Base-by-base conservation (phyloP, 2,797 vertebrate genomes). In the Acestrorhynchus altus region DNA sequence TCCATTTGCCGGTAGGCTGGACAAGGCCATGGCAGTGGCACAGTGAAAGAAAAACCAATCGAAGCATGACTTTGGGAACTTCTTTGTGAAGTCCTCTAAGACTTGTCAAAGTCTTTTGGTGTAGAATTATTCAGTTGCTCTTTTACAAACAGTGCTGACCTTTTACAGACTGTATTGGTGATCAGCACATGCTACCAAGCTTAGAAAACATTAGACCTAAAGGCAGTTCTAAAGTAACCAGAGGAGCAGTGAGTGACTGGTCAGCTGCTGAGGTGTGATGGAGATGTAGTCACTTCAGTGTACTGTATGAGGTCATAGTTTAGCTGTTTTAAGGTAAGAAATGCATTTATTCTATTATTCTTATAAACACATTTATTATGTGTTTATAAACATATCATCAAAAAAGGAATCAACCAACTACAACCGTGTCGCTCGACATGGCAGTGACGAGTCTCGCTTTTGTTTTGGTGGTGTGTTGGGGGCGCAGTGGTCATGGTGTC, bases 1-100 rank as follows among this genome's bases (percentile, higher is more conserved):
- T 82, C 60, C 68, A 80, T 75, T 78, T 61, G 77, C 71, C 65
- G 57, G 57, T 77, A 68, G 76, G 66, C 70, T 44, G 42, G 60
- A 70, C 63, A 64, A 65, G 72, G 42, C 42, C 60, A 15, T 40
- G 68, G 60, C 74, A 81, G 69, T 46, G 72, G 65, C 47, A 46
- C 60, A 67, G 28, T 67, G 56, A 66, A 72, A 35, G 54, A 64
- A 61, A 74, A 61, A 74, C 31, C 42, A 52, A 61, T 65, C 5
- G 13, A 76, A 82, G 31, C 54, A 18, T 76, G 72, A 54, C 65
- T 67, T 79, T 75, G 72, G 68, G 35, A 49, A 66, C 35, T 16
- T 76, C 77, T 42, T 16, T 76, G 74, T 42, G 9, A 68, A 39
- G 39, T 67, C 12, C 47, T 76, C 20, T 24, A 52, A 63, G 64